Conservation (phyloP, 2,888 invertebrate genomes). For the Nysson spinosus region DNA sequence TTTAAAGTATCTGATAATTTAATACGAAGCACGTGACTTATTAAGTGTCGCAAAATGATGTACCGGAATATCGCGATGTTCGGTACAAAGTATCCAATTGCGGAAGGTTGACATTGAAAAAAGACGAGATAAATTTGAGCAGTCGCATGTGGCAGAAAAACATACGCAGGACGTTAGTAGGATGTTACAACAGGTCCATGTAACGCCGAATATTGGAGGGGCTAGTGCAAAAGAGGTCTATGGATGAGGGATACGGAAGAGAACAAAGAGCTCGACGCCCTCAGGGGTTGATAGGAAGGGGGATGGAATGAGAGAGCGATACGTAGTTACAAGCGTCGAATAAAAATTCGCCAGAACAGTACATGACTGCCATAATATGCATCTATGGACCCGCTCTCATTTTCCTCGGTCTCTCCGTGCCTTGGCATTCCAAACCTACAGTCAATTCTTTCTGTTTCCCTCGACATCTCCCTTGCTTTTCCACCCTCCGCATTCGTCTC, state of each 20-base stretch:
- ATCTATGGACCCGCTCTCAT: constrained; percentile 64
- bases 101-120: too few relatives aligned
- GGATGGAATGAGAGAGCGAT: constrained; percentile 45
- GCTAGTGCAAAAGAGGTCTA: constrained; percentile 52
- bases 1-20: not conserved
- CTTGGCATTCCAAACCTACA: constrained; percentile 59
- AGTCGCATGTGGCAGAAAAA: constrained; percentile 24
- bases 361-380: constrained; percentile 69
- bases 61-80: too few relatives aligned
- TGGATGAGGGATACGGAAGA: constrained; percentile 56
- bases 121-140: constrained; percentile 37
- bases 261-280: constrained; percentile 70
- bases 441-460: constrained; percentile 42
- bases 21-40: constrained; percentile 13
- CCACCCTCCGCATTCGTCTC: constrained; percentile 16
- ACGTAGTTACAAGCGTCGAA: constrained; percentile 70
- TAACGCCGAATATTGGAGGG: constrained; percentile 39
- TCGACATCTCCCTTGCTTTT: constrained; percentile 34
- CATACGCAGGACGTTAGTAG: constrained; percentile 31
- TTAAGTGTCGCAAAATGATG: too few relatives aligned
- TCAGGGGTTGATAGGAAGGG: constrained; percentile 41
- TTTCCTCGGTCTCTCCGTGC: constrained; percentile 60
- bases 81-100: too few relatives aligned
- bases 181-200: constrained; percentile 41
- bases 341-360: constrained; percentile 69